phyloP scores from a whole-genome alignment of 2,888 invertebrate species.

The Nemurella pictetii region DNA sequence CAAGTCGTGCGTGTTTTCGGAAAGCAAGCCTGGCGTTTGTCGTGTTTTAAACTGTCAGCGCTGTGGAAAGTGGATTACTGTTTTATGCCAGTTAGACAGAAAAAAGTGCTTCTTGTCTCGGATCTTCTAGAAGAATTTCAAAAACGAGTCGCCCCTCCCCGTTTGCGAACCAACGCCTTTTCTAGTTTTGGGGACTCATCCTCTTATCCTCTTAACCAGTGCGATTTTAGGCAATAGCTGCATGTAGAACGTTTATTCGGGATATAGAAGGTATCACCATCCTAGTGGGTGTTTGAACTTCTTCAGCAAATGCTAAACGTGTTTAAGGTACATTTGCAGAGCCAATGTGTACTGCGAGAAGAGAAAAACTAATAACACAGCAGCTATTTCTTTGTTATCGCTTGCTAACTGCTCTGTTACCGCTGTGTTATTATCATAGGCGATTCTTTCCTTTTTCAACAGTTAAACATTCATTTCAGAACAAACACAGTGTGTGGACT shows the following conservation, averaged over 20 bases:
- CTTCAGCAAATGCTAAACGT: not conserved
- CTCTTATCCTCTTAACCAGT: not conserved
- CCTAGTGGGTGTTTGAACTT: not conserved
- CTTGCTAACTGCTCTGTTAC: not conserved
- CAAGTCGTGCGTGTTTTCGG: not conserved
- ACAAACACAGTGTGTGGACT: not conserved
- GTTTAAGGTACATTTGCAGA: not conserved
- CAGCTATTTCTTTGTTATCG: not conserved
- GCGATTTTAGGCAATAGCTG: not conserved
- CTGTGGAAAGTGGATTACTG: conserved; percentile 18
- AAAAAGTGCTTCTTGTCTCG: not conserved
- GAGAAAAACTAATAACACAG: not conserved
- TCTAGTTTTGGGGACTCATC: not conserved
- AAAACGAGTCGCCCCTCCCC: not conserved
- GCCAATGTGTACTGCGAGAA: not conserved
- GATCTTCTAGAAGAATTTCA: not conserved
- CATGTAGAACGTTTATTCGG: not conserved
- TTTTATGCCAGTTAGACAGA: conserved; percentile 17
- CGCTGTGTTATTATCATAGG: not conserved
- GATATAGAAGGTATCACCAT: not conserved
- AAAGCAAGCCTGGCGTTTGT: not conserved
- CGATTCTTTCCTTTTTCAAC: not conserved
- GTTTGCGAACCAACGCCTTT: not conserved
- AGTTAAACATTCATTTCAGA: not conserved
- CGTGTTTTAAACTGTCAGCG: conserved; percentile 20